A percentile compares a stretch with the other conserved stretches of the same genome.
phyloP scores from a whole-genome alignment of 2,888 invertebrate genomes.

The Kuschelorhynchus macadamiae region DNA sequence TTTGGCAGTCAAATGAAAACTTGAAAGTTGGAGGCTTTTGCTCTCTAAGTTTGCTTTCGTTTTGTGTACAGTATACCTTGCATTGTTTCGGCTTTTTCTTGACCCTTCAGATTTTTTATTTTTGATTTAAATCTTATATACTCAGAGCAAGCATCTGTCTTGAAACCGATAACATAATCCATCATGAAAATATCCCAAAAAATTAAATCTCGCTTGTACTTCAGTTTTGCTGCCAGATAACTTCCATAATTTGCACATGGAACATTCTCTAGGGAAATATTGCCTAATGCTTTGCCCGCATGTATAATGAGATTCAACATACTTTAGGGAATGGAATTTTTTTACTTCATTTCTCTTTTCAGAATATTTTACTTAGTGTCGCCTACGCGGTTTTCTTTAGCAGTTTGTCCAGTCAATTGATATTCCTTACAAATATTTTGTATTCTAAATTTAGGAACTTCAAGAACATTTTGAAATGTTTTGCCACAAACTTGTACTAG shows the following conservation, averaged over 20 bases:
- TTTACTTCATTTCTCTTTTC: not conserved
- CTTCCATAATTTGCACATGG: not conserved
- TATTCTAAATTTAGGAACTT: too few species aligned
- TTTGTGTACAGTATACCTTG: too few species aligned
- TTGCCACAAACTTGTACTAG: too few species aligned
- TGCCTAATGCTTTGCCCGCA: not conserved
- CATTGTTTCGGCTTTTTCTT: too few species aligned
- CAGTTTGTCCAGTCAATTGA: too few species aligned
- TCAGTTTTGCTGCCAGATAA: not conserved
- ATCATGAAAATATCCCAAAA: not conserved
- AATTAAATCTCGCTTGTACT: not conserved
- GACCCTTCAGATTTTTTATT: not conserved
- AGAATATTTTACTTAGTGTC: not conserved
- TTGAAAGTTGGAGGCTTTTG: not conserved
- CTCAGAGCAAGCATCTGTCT: conserved; percentile 2
- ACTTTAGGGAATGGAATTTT: not conserved
- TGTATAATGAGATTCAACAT: too few species aligned
- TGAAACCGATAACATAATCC: not conserved
- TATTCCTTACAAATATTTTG: too few species aligned
- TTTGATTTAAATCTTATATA: conserved; percentile 1
- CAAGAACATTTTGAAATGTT: too few species aligned
- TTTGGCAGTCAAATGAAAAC: not conserved
- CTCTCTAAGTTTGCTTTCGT: not conserved
- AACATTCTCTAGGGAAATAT: too few species aligned
- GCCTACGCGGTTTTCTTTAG: too few species aligned